A percentile compares a stretch with the other conserved stretches of the same genome.
phyloP scores from a whole-genome alignment of 2,797 vertebrate species.

The Picus viridis region DNA sequence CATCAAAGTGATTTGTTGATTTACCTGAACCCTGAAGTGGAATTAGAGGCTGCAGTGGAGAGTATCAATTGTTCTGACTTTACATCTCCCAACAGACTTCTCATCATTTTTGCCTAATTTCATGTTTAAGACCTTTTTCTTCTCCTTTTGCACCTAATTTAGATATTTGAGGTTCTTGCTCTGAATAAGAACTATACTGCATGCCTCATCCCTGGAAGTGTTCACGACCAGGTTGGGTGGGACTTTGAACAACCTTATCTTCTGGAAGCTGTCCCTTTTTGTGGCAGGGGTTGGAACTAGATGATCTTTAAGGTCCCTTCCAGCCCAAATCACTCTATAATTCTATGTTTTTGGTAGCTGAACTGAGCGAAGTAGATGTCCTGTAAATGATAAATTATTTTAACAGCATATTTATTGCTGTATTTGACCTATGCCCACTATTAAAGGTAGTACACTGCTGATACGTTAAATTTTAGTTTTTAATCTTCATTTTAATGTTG shows the following conservation, averaged over 20 bases:
- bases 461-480: background rate
- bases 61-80: background rate
- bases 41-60: background rate
- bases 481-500: background rate
- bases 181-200: background rate
- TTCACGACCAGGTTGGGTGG: no score
- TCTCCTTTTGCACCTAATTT: background rate
- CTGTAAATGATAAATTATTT: background rate
- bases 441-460: background rate
- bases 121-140: background rate
- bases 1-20: background rate
- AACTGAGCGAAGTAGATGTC: background rate
- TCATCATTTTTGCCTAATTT: background rate
- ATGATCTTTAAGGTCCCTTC: no score
- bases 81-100: accelerated
- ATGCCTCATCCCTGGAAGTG: no score
- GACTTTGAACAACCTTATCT: no score
- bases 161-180: background rate
- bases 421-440: background rate
- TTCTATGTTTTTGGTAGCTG: background rate
- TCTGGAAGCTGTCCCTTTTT: no score
- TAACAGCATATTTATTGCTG: background rate
- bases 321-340: no score
- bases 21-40: background rate
- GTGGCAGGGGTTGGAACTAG: no score